These are phyloP conservation scores for Teinopalpus imperialis DNA, from an alignment of 2,888 invertebrate species.

Conservation along the genomic window DNA sequence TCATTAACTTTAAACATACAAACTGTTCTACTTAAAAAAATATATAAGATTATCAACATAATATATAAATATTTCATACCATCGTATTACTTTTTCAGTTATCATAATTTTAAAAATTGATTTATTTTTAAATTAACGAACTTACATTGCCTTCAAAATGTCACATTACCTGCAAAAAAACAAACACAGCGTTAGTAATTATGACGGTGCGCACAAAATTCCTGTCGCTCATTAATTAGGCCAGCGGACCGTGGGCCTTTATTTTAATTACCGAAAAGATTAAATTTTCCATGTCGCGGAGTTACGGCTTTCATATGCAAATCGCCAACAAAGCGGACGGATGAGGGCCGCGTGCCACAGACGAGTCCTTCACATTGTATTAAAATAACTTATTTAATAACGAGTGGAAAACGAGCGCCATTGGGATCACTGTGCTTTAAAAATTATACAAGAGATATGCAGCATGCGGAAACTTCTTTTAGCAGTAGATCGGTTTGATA, in stretches of 20 bases:
- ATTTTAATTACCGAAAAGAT: constrained; percentile 71
- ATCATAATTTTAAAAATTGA: no score
- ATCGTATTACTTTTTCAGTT: no score
- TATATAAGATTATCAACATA: no score
- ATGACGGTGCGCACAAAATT: constrained; percentile 37
- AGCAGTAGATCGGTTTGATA: no score
- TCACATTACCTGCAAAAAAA: constrained; percentile 53
- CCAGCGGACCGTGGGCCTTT: constrained; percentile 53
- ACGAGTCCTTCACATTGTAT: background rate
- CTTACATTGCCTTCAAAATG: constrained; percentile 16
- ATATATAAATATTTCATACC: no score
- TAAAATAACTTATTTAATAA: background rate
- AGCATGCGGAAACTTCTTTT: no score
- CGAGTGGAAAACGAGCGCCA: background rate
- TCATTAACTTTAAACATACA: no score
- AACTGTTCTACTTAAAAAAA: no score
- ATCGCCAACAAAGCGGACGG: constrained; percentile 39
- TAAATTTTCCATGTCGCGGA: constrained; percentile 70
- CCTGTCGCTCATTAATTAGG: constrained; percentile 52
- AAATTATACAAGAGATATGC: no score
- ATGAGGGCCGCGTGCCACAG: constrained; percentile 6
- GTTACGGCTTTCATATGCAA: constrained; percentile 75
- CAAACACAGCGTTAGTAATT: constrained; percentile 41
- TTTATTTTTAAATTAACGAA: constrained; percentile 5
- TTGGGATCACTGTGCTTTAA: no score